Conservation (phyloP, 2,888 invertebrate species). For the Protodeltote pygarga region DNA sequence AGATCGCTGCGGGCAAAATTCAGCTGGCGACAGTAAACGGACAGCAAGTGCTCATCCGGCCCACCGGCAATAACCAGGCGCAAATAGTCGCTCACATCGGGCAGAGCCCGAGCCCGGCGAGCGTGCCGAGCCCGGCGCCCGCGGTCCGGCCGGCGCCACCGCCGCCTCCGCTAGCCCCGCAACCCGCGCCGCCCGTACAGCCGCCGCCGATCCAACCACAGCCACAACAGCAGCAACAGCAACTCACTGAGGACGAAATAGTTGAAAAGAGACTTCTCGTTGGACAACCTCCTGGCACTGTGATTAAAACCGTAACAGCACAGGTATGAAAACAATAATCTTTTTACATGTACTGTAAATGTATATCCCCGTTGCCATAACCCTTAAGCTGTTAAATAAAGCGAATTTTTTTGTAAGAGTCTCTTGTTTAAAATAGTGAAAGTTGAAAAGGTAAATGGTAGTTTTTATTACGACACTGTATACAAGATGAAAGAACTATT, state of each 20-base stretch:
- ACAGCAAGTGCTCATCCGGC: constrained; percentile 93
- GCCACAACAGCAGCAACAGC: constrained; percentile 45
- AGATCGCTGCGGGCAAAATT: constrained; percentile 93
- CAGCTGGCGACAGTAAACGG: constrained; percentile 94
- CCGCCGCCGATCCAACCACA: constrained; percentile 24
- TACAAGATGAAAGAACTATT: too few relatives aligned
- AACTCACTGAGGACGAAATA: constrained; percentile 80
- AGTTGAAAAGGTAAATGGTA: too few relatives aligned
- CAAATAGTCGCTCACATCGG: constrained; percentile 92
- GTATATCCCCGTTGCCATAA: too few relatives aligned
- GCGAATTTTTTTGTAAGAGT: not conserved
- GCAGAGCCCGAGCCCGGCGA: constrained; percentile 75
- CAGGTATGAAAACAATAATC: constrained; percentile 84
- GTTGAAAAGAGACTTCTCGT: constrained; percentile 91
- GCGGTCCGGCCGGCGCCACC: constrained; percentile 50
- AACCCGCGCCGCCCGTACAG: constrained; percentile 50
- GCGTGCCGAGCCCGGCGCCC: constrained; percentile 47
- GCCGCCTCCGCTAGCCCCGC: constrained; percentile 46
- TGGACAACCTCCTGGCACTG: constrained; percentile 94
- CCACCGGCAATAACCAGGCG: constrained; percentile 92
- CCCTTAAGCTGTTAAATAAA: too few relatives aligned
- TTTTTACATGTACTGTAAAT: too few relatives aligned
- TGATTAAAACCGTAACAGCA: constrained; percentile 95
- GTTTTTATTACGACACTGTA: too few relatives aligned
- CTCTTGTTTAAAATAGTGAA: too few relatives aligned